Conservation (phyloP, 2,888 invertebrate species). For the Aphidius colemani region DNA sequence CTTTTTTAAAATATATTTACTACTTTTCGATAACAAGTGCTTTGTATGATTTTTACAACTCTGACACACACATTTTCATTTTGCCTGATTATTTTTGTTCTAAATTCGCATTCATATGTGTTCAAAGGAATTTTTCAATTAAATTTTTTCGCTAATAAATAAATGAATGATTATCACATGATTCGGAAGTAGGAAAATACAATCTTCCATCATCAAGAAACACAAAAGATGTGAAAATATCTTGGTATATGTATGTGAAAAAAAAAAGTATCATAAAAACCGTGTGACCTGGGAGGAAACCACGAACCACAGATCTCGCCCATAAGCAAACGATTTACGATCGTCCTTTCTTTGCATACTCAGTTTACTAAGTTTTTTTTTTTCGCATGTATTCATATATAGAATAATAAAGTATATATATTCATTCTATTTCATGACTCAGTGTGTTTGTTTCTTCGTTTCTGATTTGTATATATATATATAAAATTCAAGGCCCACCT, state of each 20-base stretch:
- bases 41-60: too few relatives aligned
- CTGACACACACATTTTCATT: too few relatives aligned
- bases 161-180: not conserved
- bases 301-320: conserved; percentile 45
- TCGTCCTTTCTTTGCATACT: conserved; percentile 30
- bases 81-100: too few relatives aligned
- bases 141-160: too few relatives aligned
- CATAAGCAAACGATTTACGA: conserved; percentile 52
- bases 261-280: conserved; percentile 32
- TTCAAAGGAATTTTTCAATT: too few relatives aligned
- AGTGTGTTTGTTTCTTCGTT: conserved; percentile 15
- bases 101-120: too few relatives aligned
- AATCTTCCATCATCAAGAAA: conserved; percentile 5
- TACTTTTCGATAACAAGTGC: too few relatives aligned
- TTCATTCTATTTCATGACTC: conserved; percentile 6
- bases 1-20: too few relatives aligned
- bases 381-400: conserved; percentile 31
- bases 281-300: conserved; percentile 44
- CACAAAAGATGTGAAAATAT: conserved; percentile 2
- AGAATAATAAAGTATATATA: conserved; percentile 16
- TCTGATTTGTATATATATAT: conserved; percentile 13
- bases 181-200: conserved; percentile 22
- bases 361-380: conserved; percentile 23
- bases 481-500: conserved; percentile 23
- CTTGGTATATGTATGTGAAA: conserved; percentile 27